phyloP scores from a whole-genome alignment of 1,140 invertebrate genomes.

The Ylistrum balloti region DNA sequence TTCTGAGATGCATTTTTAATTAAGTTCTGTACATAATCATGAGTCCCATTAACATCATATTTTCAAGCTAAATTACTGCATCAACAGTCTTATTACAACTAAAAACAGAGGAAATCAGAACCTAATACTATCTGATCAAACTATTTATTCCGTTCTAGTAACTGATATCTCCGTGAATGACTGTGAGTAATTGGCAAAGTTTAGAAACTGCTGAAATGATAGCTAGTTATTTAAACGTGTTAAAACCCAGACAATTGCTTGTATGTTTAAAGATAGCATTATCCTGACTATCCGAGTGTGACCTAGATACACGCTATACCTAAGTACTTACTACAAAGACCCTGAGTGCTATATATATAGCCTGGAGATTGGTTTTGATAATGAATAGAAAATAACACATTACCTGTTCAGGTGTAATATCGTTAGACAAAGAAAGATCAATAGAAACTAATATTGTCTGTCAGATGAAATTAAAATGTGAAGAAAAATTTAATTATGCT shows the following conservation, averaged over 20 bases:
- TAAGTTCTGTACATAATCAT: no score
- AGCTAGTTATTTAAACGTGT: conserved; percentile 12
- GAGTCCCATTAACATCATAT: no score
- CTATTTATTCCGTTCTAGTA: background rate
- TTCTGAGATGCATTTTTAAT: no score
- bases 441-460: background rate
- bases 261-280: conserved; percentile 27
- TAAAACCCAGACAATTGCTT: background rate
- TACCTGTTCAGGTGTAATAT: background rate
- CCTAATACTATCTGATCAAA: no score
- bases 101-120: no score
- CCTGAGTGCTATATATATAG: background rate
- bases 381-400: background rate
- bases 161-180: background rate
- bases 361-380: background rate
- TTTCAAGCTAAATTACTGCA: no score
- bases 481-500: background rate
- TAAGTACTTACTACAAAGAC: conserved; percentile 11
- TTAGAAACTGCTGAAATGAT: conserved; percentile 20
- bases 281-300: background rate
- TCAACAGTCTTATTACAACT: no score
- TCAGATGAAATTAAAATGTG: background rate
- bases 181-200: background rate
- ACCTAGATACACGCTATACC: background rate
- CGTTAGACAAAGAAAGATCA: background rate